Percentiles rank a stretch among this genome's conserved stretches.
These are phyloP conservation scores for Psittacus erithacus DNA, from an alignment of 2,113 vertebrate genomes.

Conservation along the genomic window DNA sequence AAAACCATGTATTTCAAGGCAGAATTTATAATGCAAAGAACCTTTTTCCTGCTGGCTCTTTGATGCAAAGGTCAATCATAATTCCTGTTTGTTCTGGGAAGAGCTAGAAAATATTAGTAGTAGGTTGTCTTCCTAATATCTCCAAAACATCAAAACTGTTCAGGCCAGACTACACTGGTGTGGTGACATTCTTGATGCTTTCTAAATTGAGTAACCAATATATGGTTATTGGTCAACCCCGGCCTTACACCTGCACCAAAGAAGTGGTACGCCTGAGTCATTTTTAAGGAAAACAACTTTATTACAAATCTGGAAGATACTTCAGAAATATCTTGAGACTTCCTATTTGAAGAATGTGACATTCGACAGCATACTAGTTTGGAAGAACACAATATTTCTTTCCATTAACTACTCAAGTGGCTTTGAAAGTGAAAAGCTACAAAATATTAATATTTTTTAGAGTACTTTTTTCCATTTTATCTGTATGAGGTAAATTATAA, in stretches of 20 bases:
- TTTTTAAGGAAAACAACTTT: neutral
- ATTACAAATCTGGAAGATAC: neutral
- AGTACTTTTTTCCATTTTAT: neutral
- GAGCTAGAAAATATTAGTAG: neutral
- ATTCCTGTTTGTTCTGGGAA: neutral
- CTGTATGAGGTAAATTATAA: neutral
- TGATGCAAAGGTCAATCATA: neutral
- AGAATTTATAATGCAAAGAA: neutral
- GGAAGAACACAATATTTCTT: neutral
- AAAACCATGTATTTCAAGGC: neutral
- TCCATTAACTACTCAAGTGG: neutral
- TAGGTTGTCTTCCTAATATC: neutral
- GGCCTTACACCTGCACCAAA: neutral
- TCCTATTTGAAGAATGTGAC: neutral
- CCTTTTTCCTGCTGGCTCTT: neutral
- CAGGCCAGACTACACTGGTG: neutral
- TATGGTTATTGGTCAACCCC: neutral
- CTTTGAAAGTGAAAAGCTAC: neutral
- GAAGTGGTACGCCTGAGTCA: neutral
- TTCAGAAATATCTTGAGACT: neutral
- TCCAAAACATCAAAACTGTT: neutral
- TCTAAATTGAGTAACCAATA: neutral
- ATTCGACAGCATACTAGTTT: neutral
- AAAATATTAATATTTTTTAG: neutral
- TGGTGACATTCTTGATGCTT: neutral